phyloP scores from a whole-genome alignment of 2,888 invertebrate species.

The Leptarthrus brevirostris region DNA sequence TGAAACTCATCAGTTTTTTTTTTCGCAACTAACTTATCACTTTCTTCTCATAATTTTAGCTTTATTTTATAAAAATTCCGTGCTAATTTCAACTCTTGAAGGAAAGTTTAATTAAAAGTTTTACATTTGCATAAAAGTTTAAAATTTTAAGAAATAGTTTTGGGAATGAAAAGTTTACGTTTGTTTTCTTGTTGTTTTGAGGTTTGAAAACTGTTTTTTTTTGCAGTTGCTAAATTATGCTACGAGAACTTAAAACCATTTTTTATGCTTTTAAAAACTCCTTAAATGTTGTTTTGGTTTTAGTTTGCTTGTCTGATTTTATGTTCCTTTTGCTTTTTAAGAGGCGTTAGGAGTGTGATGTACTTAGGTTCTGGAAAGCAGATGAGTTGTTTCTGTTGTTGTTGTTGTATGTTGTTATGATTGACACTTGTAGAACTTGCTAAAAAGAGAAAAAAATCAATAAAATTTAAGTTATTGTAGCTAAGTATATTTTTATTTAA shows the following conservation, averaged over 20 bases:
- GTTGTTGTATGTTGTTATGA: conserved; percentile 26
- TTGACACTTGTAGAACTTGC: conserved; percentile 30
- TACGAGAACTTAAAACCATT: not conserved
- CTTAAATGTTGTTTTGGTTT: too few relatives aligned
- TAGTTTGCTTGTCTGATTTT: not conserved
- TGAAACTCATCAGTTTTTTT: conserved; percentile 10
- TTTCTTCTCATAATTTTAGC: not conserved
- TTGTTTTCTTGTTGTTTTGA: conserved; percentile 5
- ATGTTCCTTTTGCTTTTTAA: not conserved
- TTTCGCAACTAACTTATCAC: not conserved
- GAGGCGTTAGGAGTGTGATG: not conserved
- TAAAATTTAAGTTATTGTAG: too few relatives aligned
- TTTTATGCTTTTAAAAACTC: not conserved
- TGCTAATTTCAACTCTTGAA: too few relatives aligned
- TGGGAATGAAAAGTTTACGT: conserved; percentile 2
- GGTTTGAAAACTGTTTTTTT: not conserved
- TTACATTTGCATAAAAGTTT: too few relatives aligned
- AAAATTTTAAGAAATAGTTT: not conserved
- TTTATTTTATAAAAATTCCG: too few relatives aligned
- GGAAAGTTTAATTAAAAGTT: too few relatives aligned
- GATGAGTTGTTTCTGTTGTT: conserved; percentile 8
- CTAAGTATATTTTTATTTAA: too few relatives aligned
- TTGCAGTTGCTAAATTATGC: too few relatives aligned
- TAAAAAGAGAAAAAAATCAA: conserved; percentile 2
- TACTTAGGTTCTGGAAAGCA: too few relatives aligned